These are phyloP conservation scores for Helobdella robusta DNA, from an alignment of 2,888 invertebrate genomes.

Conservation along the genomic window DNA sequence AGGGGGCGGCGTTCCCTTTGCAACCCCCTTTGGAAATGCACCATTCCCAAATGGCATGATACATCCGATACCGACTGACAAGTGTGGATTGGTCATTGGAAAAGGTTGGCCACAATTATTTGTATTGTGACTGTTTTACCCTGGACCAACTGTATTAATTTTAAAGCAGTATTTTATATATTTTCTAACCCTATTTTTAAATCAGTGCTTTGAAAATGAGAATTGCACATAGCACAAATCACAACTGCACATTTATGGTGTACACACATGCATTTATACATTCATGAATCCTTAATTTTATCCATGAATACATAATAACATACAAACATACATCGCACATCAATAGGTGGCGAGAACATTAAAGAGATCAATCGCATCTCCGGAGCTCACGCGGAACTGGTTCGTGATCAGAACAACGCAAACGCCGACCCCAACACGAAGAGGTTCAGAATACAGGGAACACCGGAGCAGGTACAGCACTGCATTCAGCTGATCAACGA, in stretches of 20 bases:
- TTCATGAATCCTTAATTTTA: not conserved
- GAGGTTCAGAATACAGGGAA: constrained; percentile 80
- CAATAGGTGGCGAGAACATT: constrained; percentile 84
- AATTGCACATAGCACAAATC: no score
- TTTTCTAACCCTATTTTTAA: no score
- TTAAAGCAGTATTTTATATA: no score
- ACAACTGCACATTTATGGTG: not conserved
- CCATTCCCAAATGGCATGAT: constrained; percentile 57
- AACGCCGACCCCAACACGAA: constrained; percentile 60
- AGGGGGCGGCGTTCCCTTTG: constrained; percentile 32
- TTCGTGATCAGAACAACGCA: constrained; percentile 60
- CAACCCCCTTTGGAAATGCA: constrained; percentile 38
- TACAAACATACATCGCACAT: not conserved
- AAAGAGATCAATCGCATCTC: constrained; percentile 86
- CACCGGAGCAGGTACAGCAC: constrained; percentile 67
- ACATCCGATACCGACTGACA: constrained; percentile 81
- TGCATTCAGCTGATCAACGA: constrained; percentile 92
- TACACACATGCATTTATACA: not conserved
- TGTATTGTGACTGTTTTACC: not conserved
- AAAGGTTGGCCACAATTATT: constrained; percentile 58
- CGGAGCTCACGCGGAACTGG: constrained; percentile 92
- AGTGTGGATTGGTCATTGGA: constrained; percentile 92
- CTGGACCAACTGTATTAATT: no score
- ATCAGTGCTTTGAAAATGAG: no score
- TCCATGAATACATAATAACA: not conserved